Conservation (phyloP, 2,113 vertebrate species). For the Carollia perspicillata region DNA sequence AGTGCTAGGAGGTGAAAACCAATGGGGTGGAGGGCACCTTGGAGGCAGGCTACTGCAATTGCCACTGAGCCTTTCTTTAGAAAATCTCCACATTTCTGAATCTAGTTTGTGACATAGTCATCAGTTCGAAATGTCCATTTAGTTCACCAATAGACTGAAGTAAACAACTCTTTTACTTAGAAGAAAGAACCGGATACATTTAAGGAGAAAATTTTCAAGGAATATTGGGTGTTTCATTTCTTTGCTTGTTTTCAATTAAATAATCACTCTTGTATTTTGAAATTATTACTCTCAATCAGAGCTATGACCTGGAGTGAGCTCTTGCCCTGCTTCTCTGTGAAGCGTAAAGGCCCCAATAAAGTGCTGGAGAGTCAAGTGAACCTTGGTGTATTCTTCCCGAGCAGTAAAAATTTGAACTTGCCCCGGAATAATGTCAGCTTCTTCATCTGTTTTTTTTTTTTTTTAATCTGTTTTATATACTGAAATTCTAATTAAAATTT, state of each 20-base stretch:
- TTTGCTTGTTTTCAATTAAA: neutral
- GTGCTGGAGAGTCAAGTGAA: neutral
- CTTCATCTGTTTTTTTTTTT: neutral
- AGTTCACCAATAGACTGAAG: neutral
- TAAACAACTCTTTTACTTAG: neutral
- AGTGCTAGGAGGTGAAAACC: neutral
- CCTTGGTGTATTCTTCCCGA: neutral
- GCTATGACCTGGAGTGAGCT: neutral
- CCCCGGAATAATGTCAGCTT: neutral
- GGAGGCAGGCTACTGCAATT: neutral
- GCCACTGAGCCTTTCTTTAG: neutral
- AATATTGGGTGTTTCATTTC: neutral
- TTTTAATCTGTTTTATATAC: neutral
- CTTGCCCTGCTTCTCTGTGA: neutral
- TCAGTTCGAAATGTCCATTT: neutral
- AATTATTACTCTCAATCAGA: neutral
- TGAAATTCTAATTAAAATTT: neutral
- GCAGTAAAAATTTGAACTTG: neutral
- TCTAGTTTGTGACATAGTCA: neutral
- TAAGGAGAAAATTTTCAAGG: neutral
- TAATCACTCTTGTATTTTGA: neutral
- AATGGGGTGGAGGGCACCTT: neutral
- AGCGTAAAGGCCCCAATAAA: neutral
- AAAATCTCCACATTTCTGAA: neutral
- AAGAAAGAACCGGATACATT: neutral